Percentiles rank a stretch among this genome's conserved stretches.
phyloP scores from a whole-genome alignment of 2,797 vertebrate genomes.

The Spatula clypeata region DNA sequence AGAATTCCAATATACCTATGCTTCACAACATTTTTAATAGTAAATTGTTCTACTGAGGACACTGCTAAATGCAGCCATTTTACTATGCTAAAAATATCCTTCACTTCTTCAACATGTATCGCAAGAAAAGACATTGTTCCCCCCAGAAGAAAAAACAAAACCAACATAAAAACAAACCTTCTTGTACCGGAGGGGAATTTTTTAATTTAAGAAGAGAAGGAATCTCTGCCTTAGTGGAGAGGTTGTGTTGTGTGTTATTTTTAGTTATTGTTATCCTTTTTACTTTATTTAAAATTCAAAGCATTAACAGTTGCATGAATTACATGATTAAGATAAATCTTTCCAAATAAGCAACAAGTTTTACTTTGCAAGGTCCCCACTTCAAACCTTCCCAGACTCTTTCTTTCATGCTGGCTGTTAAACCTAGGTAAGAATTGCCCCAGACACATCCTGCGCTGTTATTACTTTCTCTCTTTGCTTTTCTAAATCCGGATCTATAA shows the following conservation, averaged over 20 bases:
- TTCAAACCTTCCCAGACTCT: conserved; percentile 88
- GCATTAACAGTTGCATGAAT: neutral
- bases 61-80: neutral
- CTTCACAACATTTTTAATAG: neutral
- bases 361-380: conserved; percentile 80
- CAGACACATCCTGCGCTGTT: conserved; percentile 89
- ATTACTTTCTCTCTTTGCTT: conserved; percentile 69
- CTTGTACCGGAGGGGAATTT: neutral
- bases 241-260: neutral
- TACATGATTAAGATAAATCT: conserved; percentile 10
- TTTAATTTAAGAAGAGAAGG: neutral
- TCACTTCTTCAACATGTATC: conserved; percentile 40
- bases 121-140: neutral
- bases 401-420: conserved; percentile 71
- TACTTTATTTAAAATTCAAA: neutral
- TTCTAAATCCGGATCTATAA: conserved; percentile 72
- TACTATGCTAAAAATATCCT: conserved; percentile 37
- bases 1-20: conserved; percentile 32
- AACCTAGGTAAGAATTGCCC: conserved; percentile 80
- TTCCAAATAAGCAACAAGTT: conserved; percentile 53
- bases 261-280: neutral
- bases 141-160: neutral
- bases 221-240: neutral
- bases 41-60: neutral
- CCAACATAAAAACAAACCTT: neutral